These are phyloP conservation scores for Tachina lurida DNA, from an alignment of 2,888 invertebrate genomes.

Conservation along the genomic window DNA sequence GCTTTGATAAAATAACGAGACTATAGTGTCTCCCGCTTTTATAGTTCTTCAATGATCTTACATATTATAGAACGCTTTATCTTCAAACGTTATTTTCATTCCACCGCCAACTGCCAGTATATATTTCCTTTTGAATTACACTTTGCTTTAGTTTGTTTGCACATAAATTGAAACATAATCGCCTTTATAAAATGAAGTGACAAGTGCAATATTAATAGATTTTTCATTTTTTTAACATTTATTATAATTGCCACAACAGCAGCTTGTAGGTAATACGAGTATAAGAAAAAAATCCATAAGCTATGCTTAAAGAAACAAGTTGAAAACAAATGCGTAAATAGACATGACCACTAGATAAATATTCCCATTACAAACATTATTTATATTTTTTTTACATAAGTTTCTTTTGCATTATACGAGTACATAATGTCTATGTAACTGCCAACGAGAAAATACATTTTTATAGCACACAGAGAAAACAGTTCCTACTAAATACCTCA, in stretches of 20 bases:
- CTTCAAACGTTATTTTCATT: no score
- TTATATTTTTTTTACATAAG: not conserved
- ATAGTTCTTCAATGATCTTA: no score
- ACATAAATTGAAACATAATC: conserved; percentile 37
- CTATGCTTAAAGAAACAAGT: not conserved
- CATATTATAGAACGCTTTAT: no score
- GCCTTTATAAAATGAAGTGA: not conserved
- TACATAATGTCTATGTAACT: conserved; percentile 1
- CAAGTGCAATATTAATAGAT: conserved; percentile 20
- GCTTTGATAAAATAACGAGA: no score
- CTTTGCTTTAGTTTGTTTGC: not conserved
- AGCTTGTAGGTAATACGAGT: not conserved
- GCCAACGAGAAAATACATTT: conserved; percentile 10
- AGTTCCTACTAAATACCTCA: no score
- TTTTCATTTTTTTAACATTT: conserved; percentile 30
- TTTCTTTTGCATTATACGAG: not conserved
- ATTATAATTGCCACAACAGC: conserved; percentile 16
- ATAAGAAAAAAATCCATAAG: not conserved
- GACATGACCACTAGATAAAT: conserved; percentile 30
- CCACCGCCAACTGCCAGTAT: no score
- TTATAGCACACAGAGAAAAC: no score
- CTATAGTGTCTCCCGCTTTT: no score
- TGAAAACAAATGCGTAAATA: conserved; percentile 39
- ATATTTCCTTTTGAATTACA: not conserved
- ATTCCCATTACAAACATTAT: conserved; percentile 7